phyloP scores from a whole-genome alignment of 2,888 invertebrate species.

The Tuta absoluta region DNA sequence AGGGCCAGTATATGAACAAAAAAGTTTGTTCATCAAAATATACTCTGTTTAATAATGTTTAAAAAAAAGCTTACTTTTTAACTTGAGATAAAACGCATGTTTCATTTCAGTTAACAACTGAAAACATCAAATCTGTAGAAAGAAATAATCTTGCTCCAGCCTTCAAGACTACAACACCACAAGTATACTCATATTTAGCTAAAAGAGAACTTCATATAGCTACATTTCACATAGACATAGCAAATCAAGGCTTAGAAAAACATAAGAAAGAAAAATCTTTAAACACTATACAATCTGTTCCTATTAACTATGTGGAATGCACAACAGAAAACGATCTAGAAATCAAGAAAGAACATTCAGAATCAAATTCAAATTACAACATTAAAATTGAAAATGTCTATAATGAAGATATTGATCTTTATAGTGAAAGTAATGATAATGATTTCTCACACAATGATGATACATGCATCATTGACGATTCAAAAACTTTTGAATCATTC shows the following conservation, averaged over 20 bases:
- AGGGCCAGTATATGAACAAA: no score
- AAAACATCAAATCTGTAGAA: background rate
- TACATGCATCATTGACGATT: background rate
- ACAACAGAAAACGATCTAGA: background rate
- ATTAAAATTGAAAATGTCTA: background rate
- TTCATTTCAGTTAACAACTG: background rate
- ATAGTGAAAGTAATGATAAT: background rate
- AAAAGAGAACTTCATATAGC: conserved; percentile 8
- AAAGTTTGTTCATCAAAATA: no score
- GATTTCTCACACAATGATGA: background rate
- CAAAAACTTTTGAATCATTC: background rate
- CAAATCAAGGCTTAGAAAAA: background rate
- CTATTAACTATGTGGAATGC: background rate
- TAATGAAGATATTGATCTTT: background rate
- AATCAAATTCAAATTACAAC: background rate
- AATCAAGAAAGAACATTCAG: background rate
- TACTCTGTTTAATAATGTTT: no score
- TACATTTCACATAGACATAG: conserved; percentile 11
- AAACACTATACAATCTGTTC: background rate
- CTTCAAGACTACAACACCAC: background rate
- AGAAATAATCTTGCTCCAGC: background rate
- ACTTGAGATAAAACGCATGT: background rate
- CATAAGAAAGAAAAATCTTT: background rate
- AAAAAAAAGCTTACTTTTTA: no score
- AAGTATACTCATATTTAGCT: conserved; percentile 7